A percentile compares a stretch with the other conserved stretches of the same genome.
Evolutionary conservation across 2,888 invertebrate species (phyloP).

Genomic region (Odontocolon sp.): DNA sequence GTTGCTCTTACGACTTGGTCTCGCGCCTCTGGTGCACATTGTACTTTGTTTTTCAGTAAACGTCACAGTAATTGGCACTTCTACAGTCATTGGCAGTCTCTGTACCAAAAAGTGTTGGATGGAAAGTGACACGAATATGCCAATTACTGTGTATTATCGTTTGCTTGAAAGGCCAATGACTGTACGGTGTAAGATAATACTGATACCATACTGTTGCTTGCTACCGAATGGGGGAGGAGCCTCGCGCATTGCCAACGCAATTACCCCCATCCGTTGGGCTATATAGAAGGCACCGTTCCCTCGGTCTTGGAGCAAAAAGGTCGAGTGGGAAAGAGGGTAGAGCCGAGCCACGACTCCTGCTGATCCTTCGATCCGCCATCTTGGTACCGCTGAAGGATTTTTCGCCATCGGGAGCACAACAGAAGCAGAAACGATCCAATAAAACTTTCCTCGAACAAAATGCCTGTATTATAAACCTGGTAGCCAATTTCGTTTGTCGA

Average conservation of each 20-base stretch:
- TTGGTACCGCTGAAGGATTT: conserved; percentile 49
- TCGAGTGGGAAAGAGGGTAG: conserved; percentile 18
- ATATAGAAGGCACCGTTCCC: conserved; percentile 55
- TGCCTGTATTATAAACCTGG: neutral
- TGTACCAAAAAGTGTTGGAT: too few relatives aligned
- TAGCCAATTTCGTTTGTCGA: conserved; percentile 10
- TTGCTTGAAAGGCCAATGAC: too few relatives aligned
- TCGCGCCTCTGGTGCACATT: conserved; percentile 31
- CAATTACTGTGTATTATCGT: too few relatives aligned
- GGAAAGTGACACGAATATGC: neutral
- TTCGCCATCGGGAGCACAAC: neutral
- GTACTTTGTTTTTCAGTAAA: too few relatives aligned
- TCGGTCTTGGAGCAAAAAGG: conserved; percentile 42
- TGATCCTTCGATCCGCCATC: conserved; percentile 57
- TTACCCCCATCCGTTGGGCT: conserved; percentile 65
- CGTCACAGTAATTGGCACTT: too few relatives aligned
- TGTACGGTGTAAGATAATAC: too few relatives aligned
- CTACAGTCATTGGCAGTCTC: too few relatives aligned
- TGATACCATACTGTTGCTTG: conserved; percentile 42
- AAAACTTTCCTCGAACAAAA: conserved; percentile 4
- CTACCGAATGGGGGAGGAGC: conserved; percentile 65
- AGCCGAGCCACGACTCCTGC: conserved; percentile 19
- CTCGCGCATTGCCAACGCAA: conserved; percentile 69
- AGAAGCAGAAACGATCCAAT: neutral
- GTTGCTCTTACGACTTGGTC: neutral